These are phyloP conservation scores for Psilopsiagon aurifrons DNA, from an alignment of 2,113 vertebrate species.

Conservation along the genomic window DNA sequence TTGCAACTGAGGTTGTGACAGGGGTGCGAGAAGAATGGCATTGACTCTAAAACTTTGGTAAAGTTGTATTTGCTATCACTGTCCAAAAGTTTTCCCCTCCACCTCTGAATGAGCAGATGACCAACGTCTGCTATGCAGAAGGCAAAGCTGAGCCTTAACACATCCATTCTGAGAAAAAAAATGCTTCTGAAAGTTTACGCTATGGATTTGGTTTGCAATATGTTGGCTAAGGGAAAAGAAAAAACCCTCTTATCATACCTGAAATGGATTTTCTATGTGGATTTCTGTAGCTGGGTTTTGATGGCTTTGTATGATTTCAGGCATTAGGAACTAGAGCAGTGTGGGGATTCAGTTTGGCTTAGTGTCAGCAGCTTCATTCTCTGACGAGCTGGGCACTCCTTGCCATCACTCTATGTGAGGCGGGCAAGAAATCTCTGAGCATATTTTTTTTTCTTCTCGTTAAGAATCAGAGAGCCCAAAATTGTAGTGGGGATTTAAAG, in stretches of 20 bases:
- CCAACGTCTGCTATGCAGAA: background rate
- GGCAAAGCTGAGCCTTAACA: background rate
- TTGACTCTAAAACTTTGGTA: background rate
- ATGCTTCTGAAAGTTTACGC: background rate
- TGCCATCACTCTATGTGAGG: background rate
- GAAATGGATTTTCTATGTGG: background rate
- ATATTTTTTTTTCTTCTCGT: background rate
- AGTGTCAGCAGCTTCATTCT: background rate
- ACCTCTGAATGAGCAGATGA: background rate
- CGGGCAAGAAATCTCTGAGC: background rate
- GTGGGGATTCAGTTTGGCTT: background rate
- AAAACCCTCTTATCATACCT: background rate
- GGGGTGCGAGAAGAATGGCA: background rate
- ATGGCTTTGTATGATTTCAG: background rate
- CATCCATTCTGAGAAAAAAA: background rate
- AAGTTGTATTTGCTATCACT: background rate
- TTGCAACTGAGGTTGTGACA: background rate
- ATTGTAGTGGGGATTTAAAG: background rate
- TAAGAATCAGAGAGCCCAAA: background rate
- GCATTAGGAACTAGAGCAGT: background rate
- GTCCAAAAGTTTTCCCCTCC: background rate
- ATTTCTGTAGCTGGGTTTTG: background rate
- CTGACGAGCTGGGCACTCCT: background rate
- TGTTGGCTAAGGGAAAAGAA: background rate
- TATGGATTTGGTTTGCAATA: background rate